Percentiles rank a stretch among this genome's conserved stretches.
Conservation (phyloP, 2,797 vertebrate genomes). For the Echiichthys vipera region DNA sequence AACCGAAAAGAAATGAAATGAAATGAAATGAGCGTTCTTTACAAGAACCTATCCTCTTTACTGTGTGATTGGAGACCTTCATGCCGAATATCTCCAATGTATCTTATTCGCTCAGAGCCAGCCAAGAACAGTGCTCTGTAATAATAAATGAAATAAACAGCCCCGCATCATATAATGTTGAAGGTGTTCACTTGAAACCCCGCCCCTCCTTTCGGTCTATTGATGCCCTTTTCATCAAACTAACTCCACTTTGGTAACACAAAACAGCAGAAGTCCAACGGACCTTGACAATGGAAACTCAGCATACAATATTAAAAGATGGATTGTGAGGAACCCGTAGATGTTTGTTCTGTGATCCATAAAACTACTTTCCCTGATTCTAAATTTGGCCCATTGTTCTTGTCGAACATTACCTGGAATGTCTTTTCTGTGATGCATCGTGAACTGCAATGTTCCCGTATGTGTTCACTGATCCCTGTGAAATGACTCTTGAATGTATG, state of each 20-base stretch:
- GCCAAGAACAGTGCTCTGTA: slow-evolving; percentile 21
- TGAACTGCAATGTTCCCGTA: background rate
- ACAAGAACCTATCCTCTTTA: slow-evolving; percentile 24
- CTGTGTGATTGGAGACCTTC: slow-evolving; percentile 51
- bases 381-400: background rate
- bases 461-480: slow-evolving; percentile 11
- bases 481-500: slow-evolving; percentile 35
- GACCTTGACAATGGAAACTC: slow-evolving; percentile 1
- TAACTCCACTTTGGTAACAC: slow-evolving; percentile 4
- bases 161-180: slow-evolving; percentile 22
- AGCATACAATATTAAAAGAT: background rate
- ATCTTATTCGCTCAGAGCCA: slow-evolving; percentile 31
- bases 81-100: slow-evolving; percentile 39
- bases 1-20: slow-evolving; percentile 33
- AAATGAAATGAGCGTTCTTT: slow-evolving; percentile 38
- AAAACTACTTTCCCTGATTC: slow-evolving; percentile 7
- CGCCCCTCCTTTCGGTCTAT: background rate
- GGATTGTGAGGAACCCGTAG: background rate
- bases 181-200: slow-evolving; percentile 35
- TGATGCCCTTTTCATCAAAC: slow-evolving; percentile 28
- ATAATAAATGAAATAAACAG: slow-evolving; percentile 55
- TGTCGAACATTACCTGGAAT: background rate
- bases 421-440: background rate
- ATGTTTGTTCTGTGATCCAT: slow-evolving; percentile 9
- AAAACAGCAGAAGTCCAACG: slow-evolving; percentile 7